Base-by-base conservation (phyloP, 2,797 vertebrate species). In the Sebastes hubbsi region DNA sequence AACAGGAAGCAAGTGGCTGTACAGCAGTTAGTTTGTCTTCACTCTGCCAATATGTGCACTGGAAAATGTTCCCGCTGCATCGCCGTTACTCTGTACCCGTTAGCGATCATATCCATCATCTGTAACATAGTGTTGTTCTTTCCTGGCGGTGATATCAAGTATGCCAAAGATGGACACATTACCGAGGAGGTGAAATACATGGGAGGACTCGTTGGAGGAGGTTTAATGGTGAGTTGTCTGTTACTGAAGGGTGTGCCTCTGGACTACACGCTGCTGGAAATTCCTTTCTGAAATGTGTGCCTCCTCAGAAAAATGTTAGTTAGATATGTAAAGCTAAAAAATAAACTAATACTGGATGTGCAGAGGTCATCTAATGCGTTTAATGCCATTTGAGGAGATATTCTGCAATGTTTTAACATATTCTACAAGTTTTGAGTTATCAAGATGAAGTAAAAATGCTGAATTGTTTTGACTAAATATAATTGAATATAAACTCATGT, bases 91-190 rank as follows among this genome's bases (percentile, higher is more conserved):
- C 84, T 97, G 20, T 96, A 95, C 77, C 96, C 95, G 0, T 71
- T 97, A 13, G 94, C 72, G 0, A 0, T 93, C 46, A 91, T 95
- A 78, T 95, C 94, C 62, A 94, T 97, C 25, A 83, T 96, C 81
- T 95, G 94, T 64, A 97, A 97, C 88, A 93, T 96, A 1, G 90
- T 96, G 12, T 82, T 96, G 77, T 96, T 96, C 72, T 97, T 97
- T 77, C 96, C 96, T 1, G 92, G 67, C 20, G 96, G 94, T 79
- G 87, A 94, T 0, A 29, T 83, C 18, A 84, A 91, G 12, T 96
- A 94, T 0, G 87, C 88, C 4, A 29, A 88, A 56, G 84, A 93
- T 11, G 89, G 92, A 38, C 76, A 90, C 34, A 88, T 97, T 24
- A 96, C 96, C 0, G 87, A 93, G 30, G 96, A 97, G 73, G 95